These are phyloP conservation scores for Octomys mimax DNA, from an alignment of 2,797 vertebrate genomes.

Conservation along the genomic window DNA sequence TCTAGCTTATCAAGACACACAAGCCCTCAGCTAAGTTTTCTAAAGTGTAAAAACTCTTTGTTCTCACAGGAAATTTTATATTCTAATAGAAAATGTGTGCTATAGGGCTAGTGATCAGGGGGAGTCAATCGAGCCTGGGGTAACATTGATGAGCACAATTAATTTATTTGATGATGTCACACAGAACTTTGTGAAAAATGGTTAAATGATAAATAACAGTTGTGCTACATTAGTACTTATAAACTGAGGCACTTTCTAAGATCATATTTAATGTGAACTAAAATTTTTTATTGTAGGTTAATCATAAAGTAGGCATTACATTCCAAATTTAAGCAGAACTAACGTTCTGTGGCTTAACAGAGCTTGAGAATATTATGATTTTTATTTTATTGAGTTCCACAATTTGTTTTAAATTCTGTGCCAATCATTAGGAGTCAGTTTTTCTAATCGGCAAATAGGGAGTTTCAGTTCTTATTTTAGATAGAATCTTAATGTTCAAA, in stretches of 20 bases:
- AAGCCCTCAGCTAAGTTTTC: slow-evolving; percentile 3
- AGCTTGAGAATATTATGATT: background rate
- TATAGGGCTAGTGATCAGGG: background rate
- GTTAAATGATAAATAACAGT: background rate
- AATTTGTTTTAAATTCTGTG: slow-evolving; percentile 52
- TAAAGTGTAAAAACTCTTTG: slow-evolving; percentile 17
- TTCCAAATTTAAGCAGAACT: slow-evolving; percentile 7
- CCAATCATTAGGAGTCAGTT: background rate
- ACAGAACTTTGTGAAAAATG: slow-evolving; percentile 19
- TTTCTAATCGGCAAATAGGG: background rate
- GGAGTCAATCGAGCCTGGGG: background rate
- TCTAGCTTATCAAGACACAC: background rate
- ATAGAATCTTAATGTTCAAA: background rate
- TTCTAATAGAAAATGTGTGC: slow-evolving; percentile 45
- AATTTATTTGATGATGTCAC: slow-evolving; percentile 33
- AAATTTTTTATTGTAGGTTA: slow-evolving; percentile 33
- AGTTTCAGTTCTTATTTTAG: slow-evolving; percentile 32
- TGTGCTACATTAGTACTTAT: background rate
- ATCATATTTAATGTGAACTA: slow-evolving; percentile 31
- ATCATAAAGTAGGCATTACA: slow-evolving; percentile 2
- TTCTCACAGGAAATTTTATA: background rate
- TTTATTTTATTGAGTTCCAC: slow-evolving; percentile 32
- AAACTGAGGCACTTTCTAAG: slow-evolving; percentile 47
- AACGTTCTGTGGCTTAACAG: slow-evolving; percentile 35
- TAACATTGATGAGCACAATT: slow-evolving; percentile 23